phyloP scores from a whole-genome alignment of 2,888 invertebrate species.

The Hyalella azteca region DNA sequence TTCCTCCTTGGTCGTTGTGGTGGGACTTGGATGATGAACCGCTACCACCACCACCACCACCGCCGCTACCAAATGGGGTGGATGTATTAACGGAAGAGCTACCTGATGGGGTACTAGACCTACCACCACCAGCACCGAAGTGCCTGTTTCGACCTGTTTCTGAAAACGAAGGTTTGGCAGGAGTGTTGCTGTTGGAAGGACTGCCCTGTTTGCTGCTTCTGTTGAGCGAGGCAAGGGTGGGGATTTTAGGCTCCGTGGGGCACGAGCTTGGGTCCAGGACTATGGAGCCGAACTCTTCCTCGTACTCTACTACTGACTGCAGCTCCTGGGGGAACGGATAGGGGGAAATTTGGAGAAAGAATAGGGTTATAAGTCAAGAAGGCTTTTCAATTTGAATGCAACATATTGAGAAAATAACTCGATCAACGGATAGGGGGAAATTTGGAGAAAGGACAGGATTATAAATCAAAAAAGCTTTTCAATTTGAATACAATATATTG shows the following conservation, averaged over 20 bases:
- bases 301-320: conserved; percentile 83
- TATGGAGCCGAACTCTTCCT: conserved; percentile 85
- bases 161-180: conserved; percentile 3
- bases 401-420: too few species aligned
- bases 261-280: conserved; percentile 89
- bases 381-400: too few species aligned
- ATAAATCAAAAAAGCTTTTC: too few species aligned
- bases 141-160: too few species aligned
- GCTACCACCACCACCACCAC: not conserved
- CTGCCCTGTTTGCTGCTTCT: conserved; percentile 27
- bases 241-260: conserved; percentile 67
- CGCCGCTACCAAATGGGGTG: not conserved
- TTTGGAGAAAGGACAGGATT: too few species aligned
- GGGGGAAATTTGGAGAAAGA: too few species aligned
- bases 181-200: not conserved
- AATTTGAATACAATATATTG: too few species aligned
- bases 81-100: too few species aligned
- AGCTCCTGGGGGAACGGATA: conserved; percentile 71
- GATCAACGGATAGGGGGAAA: too few species aligned
- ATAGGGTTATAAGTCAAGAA: too few species aligned
- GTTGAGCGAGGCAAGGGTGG: conserved; percentile 10
- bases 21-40: not conserved
- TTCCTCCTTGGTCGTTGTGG: not conserved
- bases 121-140: not conserved
- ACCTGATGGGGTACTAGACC: too few species aligned